Evolutionary conservation across 2,113 vertebrate species (phyloP), one percentile per base, ranked within the genome.

Genomic region (Trichomycterus rosablanca): DNA sequence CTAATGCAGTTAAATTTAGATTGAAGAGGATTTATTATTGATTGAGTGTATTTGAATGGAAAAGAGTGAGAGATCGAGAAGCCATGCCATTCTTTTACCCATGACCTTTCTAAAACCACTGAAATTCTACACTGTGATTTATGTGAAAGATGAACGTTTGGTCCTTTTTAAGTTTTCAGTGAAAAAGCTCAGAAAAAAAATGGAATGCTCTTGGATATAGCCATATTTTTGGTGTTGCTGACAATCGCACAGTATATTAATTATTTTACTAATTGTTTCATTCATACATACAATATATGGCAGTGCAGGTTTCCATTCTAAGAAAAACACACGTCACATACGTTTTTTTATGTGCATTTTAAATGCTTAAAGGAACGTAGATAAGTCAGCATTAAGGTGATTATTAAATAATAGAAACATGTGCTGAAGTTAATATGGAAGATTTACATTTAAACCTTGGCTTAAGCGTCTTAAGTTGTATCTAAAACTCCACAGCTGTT

Each of bases 261-360:
- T 48, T 23, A 8, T 22, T 39, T 39, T 10, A 14, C 26, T 40
- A 14, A 35, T 44, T n/a, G n/a, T n/a, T n/a, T n/a, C 50, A 39
- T 20, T 63, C 56, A 68, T 15, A 69, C 58, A 35, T 46, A 68
- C 26, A 68, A 34, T 42, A 68, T 55, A 56, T 69, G 71, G 71
- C 71, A 73, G 71, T 69, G 56, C 40, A 32, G 34, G 32, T 63
- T 45, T 67, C 15, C 32, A 14, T 26, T 55, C 26, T 14, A n/a
- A n/a, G n/a, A 54, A 6, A 42, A 26, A 55, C 19, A 30, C 42
- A 37, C 32, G 52, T 66, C n/a, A n/a, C n/a, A n/a, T 19, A 59
- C 45, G 34, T 28, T 68, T 3, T 9, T 44, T 59, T 44, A 52
- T 42, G 40, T 12, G 14, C 10, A 35, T 11, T 2, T 35, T 2